phyloP scores from a whole-genome alignment of 2,888 invertebrate genomes.

The Allolobophora icterica region DNA sequence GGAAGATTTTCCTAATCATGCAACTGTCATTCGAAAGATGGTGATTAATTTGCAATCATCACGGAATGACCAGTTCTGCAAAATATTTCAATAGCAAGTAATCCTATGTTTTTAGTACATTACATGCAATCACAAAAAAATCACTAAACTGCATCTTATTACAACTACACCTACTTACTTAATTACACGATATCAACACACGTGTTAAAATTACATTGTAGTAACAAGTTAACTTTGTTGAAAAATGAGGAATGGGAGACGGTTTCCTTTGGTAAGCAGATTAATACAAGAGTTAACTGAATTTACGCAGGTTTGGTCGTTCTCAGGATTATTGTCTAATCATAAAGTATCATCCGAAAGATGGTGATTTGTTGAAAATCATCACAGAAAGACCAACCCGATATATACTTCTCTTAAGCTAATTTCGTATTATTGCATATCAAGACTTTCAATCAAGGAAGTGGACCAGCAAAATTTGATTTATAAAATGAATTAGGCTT shows the following conservation, averaged over 20 bases:
- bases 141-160: not conserved
- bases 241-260: too few relatives aligned
- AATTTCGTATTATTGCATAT: not conserved
- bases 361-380: constrained; percentile 11
- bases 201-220: not conserved
- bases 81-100: not conserved
- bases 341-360: constrained; percentile 4
- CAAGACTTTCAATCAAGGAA: not conserved
- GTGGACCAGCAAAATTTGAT: not conserved
- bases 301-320: not conserved
- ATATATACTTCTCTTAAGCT: not conserved
- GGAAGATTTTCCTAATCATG: not conserved
- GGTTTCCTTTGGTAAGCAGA: not conserved
- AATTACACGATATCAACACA: not conserved
- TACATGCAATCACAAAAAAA: not conserved
- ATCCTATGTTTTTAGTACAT: too few relatives aligned
- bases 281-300: not conserved
- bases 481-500: not conserved
- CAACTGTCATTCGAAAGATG: constrained; percentile 33
- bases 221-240: too few relatives aligned
- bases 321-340: not conserved
- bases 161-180: not conserved
- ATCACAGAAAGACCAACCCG: constrained; percentile 3
- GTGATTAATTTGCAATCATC: constrained; percentile 13
- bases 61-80: not conserved